These are phyloP conservation scores for Brachionus sp. DNA, from an alignment of 1,140 invertebrate genomes.

Conservation along the genomic window DNA sequence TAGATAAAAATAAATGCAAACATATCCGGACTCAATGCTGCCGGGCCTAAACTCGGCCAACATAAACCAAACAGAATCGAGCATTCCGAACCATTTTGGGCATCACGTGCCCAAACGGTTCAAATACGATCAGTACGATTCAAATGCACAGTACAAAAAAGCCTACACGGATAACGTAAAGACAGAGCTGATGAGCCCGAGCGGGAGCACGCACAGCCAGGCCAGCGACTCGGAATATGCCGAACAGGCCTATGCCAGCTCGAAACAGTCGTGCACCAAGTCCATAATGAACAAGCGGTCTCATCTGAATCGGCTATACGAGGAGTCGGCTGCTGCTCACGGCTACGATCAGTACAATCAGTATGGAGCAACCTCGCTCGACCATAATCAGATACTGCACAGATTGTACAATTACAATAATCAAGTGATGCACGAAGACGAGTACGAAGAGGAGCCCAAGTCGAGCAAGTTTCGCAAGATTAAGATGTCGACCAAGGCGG, in stretches of 20 bases:
- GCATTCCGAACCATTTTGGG: not conserved
- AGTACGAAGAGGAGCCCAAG: not conserved
- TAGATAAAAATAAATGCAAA: constrained; percentile 24
- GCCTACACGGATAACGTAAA: not conserved
- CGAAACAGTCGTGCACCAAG: not conserved
- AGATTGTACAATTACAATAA: constrained; percentile 9
- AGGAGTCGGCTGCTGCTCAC: not conserved
- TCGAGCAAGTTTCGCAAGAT: constrained; percentile 30
- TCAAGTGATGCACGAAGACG: not conserved
- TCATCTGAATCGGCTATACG: not conserved
- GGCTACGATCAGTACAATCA: not conserved
- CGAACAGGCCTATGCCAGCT: not conserved
- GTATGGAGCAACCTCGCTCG: not conserved
- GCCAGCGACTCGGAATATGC: not conserved
- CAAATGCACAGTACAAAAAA: not conserved
- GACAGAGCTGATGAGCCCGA: constrained; percentile 15
- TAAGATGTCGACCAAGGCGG: not conserved
- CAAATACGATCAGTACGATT: constrained; percentile 32
- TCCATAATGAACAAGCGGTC: constrained; percentile 27
- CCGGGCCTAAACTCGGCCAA: not conserved
- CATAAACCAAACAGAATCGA: not conserved
- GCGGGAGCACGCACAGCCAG: not conserved
- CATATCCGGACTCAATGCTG: not conserved
- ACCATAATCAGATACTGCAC: not conserved
- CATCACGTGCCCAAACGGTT: not conserved